Evolutionary conservation across 2,888 invertebrate genomes (phyloP).

Genomic region (Ernsta delagoae): DNA sequence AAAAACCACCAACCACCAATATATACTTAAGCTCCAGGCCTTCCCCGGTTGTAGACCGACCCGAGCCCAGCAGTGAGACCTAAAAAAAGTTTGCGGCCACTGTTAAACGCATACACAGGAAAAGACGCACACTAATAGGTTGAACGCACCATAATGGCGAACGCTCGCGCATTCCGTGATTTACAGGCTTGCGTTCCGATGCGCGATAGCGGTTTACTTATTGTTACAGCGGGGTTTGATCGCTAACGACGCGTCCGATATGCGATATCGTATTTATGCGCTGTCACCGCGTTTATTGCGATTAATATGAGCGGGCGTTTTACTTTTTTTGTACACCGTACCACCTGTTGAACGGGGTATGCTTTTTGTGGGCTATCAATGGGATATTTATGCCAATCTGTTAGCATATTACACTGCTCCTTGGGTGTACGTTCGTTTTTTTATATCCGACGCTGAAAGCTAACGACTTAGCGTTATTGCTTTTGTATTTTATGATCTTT

Average conservation of each 20-base stretch:
- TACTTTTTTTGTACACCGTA: constrained; percentile 39
- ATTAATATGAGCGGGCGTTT: constrained; percentile 54
- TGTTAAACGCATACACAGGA: not conserved
- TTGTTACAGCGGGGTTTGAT: constrained; percentile 61
- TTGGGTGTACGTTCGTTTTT: constrained; percentile 7
- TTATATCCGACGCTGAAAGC: constrained; percentile 8
- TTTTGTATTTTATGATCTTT: constrained; percentile 5
- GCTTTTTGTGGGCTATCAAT: constrained; percentile 33
- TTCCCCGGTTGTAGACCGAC: too few species aligned
- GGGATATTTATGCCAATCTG: constrained; percentile 31
- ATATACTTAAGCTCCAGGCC: too few species aligned
- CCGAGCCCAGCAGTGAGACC: too few species aligned
- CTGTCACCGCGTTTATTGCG: constrained; percentile 67
- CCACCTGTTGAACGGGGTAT: constrained; percentile 46
- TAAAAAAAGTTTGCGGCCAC: too few species aligned
- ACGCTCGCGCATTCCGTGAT: constrained; percentile 57
- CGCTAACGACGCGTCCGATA: constrained; percentile 58
- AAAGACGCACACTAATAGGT: constrained; percentile 7
- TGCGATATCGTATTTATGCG: constrained; percentile 61
- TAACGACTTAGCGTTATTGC: constrained; percentile 16
- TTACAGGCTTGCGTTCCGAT: constrained; percentile 63
- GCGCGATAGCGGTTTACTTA: constrained; percentile 71
- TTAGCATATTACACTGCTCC: constrained; percentile 35
- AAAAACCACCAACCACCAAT: too few species aligned
- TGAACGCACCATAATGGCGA: constrained; percentile 46